Evolutionary conservation across 2,113 vertebrate genomes (phyloP).

Genomic region (Pipa parva): DNA sequence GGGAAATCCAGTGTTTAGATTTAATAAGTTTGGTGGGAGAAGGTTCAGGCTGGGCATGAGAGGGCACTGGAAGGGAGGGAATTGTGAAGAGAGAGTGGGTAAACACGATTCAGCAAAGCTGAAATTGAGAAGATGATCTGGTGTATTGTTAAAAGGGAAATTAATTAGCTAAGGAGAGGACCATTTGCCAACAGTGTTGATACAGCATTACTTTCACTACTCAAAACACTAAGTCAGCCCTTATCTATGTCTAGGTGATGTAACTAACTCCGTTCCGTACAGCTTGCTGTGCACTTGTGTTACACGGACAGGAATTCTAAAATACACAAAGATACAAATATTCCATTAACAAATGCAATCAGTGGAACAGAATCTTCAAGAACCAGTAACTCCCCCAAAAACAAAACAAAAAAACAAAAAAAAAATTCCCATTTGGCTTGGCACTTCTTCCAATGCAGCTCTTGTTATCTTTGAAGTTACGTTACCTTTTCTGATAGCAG

Average conservation of each 20-base stretch:
- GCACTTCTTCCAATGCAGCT: too few relatives aligned
- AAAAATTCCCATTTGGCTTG: too few relatives aligned
- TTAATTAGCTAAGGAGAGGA: slow-evolving; percentile 52
- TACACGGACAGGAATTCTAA: neutral
- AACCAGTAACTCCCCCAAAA: too few relatives aligned
- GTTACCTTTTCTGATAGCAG: too few relatives aligned
- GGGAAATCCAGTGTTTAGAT: slow-evolving; percentile 12
- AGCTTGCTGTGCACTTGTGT: neutral
- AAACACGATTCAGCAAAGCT: slow-evolving; percentile 66
- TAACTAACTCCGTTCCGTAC: too few relatives aligned
- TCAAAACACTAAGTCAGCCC: slow-evolving; percentile 33
- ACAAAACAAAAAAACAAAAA: too few relatives aligned
- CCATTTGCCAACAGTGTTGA: slow-evolving; percentile 41
- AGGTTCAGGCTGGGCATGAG: slow-evolving; percentile 42
- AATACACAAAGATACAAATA: neutral
- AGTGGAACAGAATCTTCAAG: too few relatives aligned
- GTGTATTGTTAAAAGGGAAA: slow-evolving; percentile 51
- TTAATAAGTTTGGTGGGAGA: neutral
- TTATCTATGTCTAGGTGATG: slow-evolving; percentile 9
- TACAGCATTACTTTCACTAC: slow-evolving; percentile 39
- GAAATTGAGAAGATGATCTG: slow-evolving; percentile 52
- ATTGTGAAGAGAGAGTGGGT: slow-evolving; percentile 64
- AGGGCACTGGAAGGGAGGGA: slow-evolving; percentile 54
- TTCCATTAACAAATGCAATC: too few relatives aligned
- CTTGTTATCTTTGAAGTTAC: too few relatives aligned